phyloP scores from a whole-genome alignment of 2,113 vertebrate species.

The Corythaeola cristata region DNA sequence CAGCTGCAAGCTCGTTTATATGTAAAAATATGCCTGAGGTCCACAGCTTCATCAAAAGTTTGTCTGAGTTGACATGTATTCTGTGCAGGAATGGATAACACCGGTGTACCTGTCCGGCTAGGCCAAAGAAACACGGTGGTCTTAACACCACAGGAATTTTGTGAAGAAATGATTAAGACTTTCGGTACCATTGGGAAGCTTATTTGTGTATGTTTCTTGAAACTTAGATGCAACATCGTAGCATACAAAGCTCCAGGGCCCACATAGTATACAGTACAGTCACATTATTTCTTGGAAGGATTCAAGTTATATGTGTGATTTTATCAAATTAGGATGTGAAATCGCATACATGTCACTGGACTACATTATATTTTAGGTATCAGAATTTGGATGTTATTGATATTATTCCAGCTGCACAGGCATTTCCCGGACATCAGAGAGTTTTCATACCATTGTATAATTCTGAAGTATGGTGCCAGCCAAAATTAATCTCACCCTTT shows the following conservation, averaged over 20 bases:
- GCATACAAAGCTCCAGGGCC: not conserved
- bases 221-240: not conserved
- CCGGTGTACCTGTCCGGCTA: not conserved
- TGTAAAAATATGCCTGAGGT: not conserved
- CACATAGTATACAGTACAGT: not conserved
- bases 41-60: not conserved
- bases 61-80: not conserved
- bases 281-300: not conserved
- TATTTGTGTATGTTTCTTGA: not conserved
- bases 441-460: not conserved
- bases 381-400: not conserved
- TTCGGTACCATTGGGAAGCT: not conserved
- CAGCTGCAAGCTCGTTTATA: not conserved
- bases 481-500: not conserved
- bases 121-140: not conserved
- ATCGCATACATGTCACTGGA: not conserved
- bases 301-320: not conserved
- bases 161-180: not conserved
- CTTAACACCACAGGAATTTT: not conserved
- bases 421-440: not conserved
- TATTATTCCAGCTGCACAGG: not conserved
- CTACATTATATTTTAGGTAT: not conserved
- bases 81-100: not conserved
- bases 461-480: not conserved
- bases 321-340: not conserved